phyloP scores from a whole-genome alignment of 2,888 invertebrate species.

The Caenorhabditis sp. region DNA sequence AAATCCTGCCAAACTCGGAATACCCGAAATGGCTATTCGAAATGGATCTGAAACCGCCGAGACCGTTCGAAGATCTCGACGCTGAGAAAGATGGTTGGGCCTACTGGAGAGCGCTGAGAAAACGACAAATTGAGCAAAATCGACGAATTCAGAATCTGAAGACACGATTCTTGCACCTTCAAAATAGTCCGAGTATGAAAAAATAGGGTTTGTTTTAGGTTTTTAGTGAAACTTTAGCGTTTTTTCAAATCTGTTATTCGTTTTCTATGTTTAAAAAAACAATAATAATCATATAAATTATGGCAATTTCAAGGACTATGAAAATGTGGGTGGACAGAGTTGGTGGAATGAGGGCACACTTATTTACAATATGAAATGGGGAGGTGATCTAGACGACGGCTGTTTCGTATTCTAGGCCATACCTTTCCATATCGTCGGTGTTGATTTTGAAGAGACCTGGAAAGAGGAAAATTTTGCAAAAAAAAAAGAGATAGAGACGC shows the following conservation, averaged over 20 bases:
- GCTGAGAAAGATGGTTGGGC: constrained; percentile 65
- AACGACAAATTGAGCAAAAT: constrained; percentile 59
- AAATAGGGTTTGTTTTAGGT: constrained; percentile 12
- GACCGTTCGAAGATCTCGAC: constrained; percentile 63
- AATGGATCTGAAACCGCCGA: constrained; percentile 54
- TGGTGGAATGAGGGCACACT: neutral
- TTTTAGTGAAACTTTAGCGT: no score
- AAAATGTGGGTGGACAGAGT: neutral
- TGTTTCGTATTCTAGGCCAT: constrained; percentile 68
- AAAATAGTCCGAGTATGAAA: constrained; percentile 57
- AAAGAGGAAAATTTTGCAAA: constrained; percentile 9
- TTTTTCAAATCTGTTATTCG: constrained; percentile 1
- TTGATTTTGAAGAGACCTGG: constrained; percentile 67
- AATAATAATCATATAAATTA: constrained; percentile 23
- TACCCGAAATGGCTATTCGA: constrained; percentile 73
- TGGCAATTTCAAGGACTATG: constrained; percentile 24
- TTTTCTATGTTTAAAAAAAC: neutral
- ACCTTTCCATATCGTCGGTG: constrained; percentile 65
- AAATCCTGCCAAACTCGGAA: constrained; percentile 72
- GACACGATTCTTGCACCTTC: constrained; percentile 57
- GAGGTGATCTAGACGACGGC: constrained; percentile 46
- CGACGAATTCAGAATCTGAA: constrained; percentile 56
- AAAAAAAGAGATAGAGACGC: neutral
- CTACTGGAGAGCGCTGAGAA: constrained; percentile 63
- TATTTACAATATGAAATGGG: neutral